A percentile compares a stretch with the other conserved stretches of the same genome.
These are phyloP conservation scores for Trypoxylus dichotomus DNA, from an alignment of 1,140 invertebrate genomes.

Conservation along the genomic window DNA sequence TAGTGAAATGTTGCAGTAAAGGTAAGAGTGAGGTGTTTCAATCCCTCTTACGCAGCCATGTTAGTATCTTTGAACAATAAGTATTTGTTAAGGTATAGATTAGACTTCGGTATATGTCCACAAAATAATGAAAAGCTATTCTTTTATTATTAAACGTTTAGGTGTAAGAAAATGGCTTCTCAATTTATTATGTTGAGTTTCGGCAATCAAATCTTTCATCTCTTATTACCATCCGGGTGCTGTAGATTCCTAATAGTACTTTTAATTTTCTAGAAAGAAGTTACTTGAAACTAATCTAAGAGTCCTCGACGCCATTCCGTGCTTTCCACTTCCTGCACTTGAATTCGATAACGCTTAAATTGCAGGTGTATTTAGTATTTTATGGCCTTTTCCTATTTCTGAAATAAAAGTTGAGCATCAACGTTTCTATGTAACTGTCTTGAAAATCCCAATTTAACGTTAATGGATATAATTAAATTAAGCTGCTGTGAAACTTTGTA, in stretches of 20 bases:
- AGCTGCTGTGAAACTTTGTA: not conserved
- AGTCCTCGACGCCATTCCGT: not conserved
- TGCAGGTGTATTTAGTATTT: constrained; percentile 1
- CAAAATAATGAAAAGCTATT: no score
- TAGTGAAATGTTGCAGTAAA: no score
- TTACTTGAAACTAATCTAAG: constrained; percentile 7
- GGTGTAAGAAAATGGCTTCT: not conserved
- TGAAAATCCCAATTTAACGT: not conserved
- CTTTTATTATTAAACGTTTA: not conserved
- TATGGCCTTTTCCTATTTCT: not conserved
- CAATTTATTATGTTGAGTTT: not conserved
- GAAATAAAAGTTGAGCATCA: not conserved
- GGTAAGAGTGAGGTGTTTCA: no score
- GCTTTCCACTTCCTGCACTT: not conserved
- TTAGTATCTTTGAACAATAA: no score
- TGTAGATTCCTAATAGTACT: constrained; percentile 9
- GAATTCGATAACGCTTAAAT: constrained; percentile 1
- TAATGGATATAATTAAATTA: constrained; percentile 1
- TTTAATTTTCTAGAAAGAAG: constrained; percentile 9
- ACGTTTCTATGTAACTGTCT: not conserved
- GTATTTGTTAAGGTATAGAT: no score
- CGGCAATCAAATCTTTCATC: not conserved
- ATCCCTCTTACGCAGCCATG: no score
- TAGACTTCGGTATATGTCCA: no score
- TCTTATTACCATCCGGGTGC: not conserved